Evolutionary conservation across 2,113 vertebrate species (phyloP).

Genomic region (Malaclemys terrapin): DNA sequence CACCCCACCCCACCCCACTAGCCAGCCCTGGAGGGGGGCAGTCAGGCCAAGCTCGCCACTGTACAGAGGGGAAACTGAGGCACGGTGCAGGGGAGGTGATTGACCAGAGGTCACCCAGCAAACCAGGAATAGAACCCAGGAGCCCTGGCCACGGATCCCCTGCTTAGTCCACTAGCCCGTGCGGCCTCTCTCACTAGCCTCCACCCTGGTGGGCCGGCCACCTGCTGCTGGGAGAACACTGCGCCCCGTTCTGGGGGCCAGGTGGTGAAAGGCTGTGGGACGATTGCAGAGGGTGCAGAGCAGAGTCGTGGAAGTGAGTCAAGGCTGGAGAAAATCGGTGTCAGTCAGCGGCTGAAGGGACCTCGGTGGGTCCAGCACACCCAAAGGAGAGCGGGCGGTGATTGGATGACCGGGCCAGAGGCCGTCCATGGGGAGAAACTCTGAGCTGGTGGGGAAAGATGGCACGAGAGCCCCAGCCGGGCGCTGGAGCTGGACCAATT

Average conservation of each 20-base stretch:
- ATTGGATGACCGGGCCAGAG: slow-evolving; percentile 48
- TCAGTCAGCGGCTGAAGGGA: too few relatives aligned
- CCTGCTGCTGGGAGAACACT: background rate
- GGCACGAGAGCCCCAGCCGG: background rate
- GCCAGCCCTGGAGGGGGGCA: background rate
- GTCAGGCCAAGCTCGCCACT: background rate
- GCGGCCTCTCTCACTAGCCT: too few relatives aligned
- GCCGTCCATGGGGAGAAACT: background rate
- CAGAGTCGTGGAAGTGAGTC: slow-evolving; percentile 23
- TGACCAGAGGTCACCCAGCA: background rate
- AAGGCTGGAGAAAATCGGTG: background rate
- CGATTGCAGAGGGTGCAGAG: background rate
- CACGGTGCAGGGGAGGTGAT: background rate
- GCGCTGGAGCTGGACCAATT: background rate
- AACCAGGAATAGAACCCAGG: background rate
- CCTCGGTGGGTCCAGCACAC: background rate
- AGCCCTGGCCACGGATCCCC: background rate
- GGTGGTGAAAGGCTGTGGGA: too few relatives aligned
- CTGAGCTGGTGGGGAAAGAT: background rate
- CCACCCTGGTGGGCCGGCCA: background rate
- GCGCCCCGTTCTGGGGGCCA: slow-evolving; percentile 13
- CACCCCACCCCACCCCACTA: too few relatives aligned
- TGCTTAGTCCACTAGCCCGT: background rate
- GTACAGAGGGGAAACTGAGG: background rate
- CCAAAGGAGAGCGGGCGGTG: background rate